phyloP scores from a whole-genome alignment of 2,113 vertebrate genomes.

The Thunnus maccoyii region DNA sequence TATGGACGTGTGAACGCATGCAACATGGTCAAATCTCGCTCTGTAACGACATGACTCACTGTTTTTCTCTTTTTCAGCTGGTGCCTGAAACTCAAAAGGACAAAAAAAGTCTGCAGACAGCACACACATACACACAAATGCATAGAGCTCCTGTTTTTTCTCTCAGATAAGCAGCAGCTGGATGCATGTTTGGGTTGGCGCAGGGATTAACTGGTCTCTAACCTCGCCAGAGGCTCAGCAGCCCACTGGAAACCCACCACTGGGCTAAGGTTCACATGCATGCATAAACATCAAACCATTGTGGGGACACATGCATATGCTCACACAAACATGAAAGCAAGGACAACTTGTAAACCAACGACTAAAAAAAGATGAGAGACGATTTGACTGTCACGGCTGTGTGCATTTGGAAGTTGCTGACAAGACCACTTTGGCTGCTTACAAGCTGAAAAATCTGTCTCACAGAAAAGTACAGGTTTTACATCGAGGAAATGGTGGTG shows the following conservation, averaged over 20 bases:
- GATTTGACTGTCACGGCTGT: not conserved
- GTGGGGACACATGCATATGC: not conserved
- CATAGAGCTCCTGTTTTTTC: not conserved
- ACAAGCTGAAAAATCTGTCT: conserved; percentile 7
- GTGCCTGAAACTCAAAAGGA: not conserved
- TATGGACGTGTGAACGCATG: not conserved
- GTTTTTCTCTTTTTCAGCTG: not conserved
- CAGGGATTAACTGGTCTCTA: conserved; percentile 26
- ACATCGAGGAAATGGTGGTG: too few species aligned
- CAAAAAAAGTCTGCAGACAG: not conserved
- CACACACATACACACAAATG: conserved; percentile 9
- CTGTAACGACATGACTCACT: conserved; percentile 24
- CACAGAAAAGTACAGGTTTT: not conserved
- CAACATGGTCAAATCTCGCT: not conserved
- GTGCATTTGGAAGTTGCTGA: too few species aligned
- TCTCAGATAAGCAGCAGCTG: conserved; percentile 48
- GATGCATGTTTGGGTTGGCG: conserved; percentile 24
- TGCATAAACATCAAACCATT: not conserved
- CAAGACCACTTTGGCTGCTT: not conserved
- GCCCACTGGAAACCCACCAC: conserved; percentile 16
- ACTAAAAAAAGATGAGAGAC: not conserved
- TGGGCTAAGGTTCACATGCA: not conserved
- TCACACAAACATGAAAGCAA: conserved; percentile 18
- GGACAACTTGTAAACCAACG: not conserved
- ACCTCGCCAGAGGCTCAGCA: conserved; percentile 7